Evolutionary conservation across 2,888 invertebrate genomes (phyloP).

Genomic region (Bellardia bayeri): DNA sequence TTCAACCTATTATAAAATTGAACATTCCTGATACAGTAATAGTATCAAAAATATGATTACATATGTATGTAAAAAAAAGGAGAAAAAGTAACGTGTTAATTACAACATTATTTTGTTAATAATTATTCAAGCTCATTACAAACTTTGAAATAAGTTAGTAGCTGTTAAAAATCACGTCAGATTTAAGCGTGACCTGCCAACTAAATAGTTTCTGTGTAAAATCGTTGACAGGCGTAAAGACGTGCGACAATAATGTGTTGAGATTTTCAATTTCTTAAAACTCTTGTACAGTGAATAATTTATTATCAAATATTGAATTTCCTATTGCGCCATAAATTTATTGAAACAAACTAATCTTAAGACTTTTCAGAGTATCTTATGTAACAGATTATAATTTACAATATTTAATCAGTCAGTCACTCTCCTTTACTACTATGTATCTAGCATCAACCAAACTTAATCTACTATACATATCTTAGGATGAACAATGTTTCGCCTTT

Average conservation of each 20-base stretch:
- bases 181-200: not conserved
- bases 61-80: too few relatives aligned
- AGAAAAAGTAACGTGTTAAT: too few relatives aligned
- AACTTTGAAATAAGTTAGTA: not conserved
- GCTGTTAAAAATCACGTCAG: not conserved
- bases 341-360: too few relatives aligned
- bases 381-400: not conserved
- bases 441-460: too few relatives aligned
- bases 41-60: too few relatives aligned
- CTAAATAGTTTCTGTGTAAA: not conserved
- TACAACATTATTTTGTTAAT: too few relatives aligned
- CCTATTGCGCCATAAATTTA: too few relatives aligned
- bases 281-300: not conserved
- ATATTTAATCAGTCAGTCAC: not conserved
- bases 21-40: too few relatives aligned
- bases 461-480: too few relatives aligned
- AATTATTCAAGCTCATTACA: not conserved
- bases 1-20: too few relatives aligned
- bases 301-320: not conserved
- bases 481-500: too few relatives aligned
- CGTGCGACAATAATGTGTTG: not conserved
- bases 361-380: not conserved
- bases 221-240: not conserved
- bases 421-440: too few relatives aligned
- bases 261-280: not conserved